Evolutionary conservation across 1,140 invertebrate genomes (phyloP).

Genomic region (Bradysia coprophila): DNA sequence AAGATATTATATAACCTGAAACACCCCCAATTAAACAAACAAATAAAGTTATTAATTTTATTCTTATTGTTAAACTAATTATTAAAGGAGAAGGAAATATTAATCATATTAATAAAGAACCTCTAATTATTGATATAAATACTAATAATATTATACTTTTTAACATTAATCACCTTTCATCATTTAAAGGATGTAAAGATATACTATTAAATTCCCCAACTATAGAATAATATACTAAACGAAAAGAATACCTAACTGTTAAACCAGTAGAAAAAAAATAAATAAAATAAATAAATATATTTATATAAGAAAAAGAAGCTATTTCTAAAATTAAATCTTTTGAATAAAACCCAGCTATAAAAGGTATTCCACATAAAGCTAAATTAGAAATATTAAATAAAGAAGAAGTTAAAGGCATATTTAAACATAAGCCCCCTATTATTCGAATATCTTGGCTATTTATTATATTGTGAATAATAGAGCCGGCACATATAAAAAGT

Average conservation of each 20-base stretch:
- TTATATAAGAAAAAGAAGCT: constrained; percentile 25
- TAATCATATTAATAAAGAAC: constrained; percentile 19
- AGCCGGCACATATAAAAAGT: constrained; percentile 34
- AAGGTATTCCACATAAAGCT: constrained; percentile 30
- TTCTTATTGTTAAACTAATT: constrained; percentile 23
- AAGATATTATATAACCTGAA: constrained; percentile 16
- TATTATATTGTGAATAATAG: constrained; percentile 32
- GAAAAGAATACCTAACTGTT: constrained; percentile 31
- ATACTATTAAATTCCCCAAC: constrained; percentile 25
- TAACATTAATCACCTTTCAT: constrained; percentile 26
- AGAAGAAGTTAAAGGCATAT: constrained; percentile 18
- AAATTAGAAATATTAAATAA: constrained; percentile 26
- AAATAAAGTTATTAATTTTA: constrained; percentile 20
- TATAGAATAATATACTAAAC: constrained; percentile 31
- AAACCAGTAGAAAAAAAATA: constrained; percentile 32
- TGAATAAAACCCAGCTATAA: constrained; percentile 42
- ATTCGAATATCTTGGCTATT: constrained; percentile 38
- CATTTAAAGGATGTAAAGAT: constrained; percentile 23
- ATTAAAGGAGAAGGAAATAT: constrained; percentile 23
- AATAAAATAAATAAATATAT: constrained; percentile 29
- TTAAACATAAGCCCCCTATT: constrained; percentile 21
- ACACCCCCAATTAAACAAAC: constrained; percentile 16
- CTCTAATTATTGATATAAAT: constrained; percentile 27
- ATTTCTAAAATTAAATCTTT: constrained; percentile 41
- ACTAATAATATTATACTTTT: constrained; percentile 28